phyloP scores from a whole-genome alignment of 2,888 invertebrate genomes.

The Neelides folsomi region DNA sequence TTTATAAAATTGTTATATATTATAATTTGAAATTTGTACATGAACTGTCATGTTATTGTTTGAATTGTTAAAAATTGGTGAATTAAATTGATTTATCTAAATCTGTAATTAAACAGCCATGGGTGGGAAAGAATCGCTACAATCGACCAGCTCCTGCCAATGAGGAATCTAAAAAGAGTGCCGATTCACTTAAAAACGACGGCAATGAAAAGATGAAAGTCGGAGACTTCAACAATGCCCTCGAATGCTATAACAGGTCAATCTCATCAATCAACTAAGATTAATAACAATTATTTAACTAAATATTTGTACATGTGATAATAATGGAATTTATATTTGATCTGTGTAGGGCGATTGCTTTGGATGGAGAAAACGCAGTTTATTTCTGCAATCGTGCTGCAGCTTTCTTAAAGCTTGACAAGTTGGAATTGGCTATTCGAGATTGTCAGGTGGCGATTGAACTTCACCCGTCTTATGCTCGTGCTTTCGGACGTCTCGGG shows the following conservation, averaged over 20 bases:
- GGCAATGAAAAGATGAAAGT: conserved; percentile 81
- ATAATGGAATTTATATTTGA: too few species aligned
- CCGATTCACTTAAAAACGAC: conserved; percentile 73
- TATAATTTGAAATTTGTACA: conserved; percentile 1
- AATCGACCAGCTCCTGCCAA: conserved; percentile 27
- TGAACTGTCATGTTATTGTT: background rate
- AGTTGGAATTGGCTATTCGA: conserved; percentile 67
- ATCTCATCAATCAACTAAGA: background rate
- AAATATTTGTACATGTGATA: background rate
- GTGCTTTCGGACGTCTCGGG: conserved; percentile 87
- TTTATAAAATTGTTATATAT: background rate
- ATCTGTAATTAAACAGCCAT: background rate
- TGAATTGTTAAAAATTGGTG: too few species aligned
- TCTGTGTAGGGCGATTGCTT: conserved; percentile 61
- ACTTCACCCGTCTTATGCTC: conserved; percentile 81
- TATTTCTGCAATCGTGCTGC: conserved; percentile 97
- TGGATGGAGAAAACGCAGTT: conserved; percentile 78
- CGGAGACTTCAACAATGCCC: conserved; percentile 64
- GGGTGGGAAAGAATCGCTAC: conserved; percentile 30
- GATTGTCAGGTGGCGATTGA: conserved; percentile 82
- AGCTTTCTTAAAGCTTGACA: conserved; percentile 76
- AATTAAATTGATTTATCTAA: background rate
- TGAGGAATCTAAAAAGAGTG: conserved; percentile 46
- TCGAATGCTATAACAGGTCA: conserved; percentile 62
- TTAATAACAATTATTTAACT: background rate